Base-by-base conservation (phyloP, 2,113 vertebrate species). In the Melanerpes aurifrons region DNA sequence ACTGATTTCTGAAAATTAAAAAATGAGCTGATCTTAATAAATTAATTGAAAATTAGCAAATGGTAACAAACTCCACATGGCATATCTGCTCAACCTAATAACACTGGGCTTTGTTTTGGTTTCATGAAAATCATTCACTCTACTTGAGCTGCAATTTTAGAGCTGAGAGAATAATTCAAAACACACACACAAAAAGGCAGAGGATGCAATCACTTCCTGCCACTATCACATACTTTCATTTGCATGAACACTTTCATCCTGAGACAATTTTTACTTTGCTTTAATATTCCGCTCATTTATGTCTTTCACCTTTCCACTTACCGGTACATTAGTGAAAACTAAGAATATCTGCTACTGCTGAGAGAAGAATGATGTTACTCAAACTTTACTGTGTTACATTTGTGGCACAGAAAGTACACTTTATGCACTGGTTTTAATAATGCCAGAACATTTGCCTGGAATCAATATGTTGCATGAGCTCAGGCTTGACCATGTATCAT, bases 1-100 rank as follows among this genome's bases (percentile, higher is more conserved):
- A 87, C 84, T 96, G 94, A 95, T 96, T 96, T 94, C 67, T 92
- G 92, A 94, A 86, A 96, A 92, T 94, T 95, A 92, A 94, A 95
- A 95, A 95, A 89, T 92, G 89, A 94, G 47, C 54, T 90, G 87
- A 94, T 95, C 89, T 90, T 95, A 95, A 93, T 93, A 95, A 95
- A 95, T 95, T 15, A 95, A 91, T 72, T 93, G 86, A 94, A 95
- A 96, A 95, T 87, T 89, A 95, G 89, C 68, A 94, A 96, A 88
- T 71, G 59, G 59, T 87, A 93, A 74, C 62, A 81, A 93, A 89
- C 62, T 72, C 82, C 69, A 81, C 75, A 26, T 78, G 37, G 61
- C 50, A 86, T 92, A 91, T 92, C 43, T 90, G 43, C 78, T 72
- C 45, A 77, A 57, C 31, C 53, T 75, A 74, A 14, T 69, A 88